Evolutionary conservation across 2,797 vertebrate genomes (phyloP), one percentile per base, ranked within the genome.

Genomic region (Sparidentex hasta): DNA sequence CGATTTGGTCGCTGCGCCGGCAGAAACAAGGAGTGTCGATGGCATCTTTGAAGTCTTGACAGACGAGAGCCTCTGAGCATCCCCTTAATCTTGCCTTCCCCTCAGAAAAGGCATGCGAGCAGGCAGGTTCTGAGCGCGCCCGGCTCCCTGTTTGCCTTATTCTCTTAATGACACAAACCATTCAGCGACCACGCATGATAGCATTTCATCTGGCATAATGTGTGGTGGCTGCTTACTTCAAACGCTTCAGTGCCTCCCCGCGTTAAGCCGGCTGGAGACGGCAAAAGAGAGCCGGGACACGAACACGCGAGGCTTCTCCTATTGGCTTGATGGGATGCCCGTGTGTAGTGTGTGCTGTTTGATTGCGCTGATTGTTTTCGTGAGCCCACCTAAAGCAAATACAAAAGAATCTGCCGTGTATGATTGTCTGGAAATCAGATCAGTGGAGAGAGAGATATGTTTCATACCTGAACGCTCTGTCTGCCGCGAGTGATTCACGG

Each of bases 131-230:
- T 88, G 86, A 89, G 88, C 77, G 67, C 67, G 72, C 92, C 71
- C 81, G 50, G 85, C 78, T 91, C 87, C 88, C 93, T 90, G 93
- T 95, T 95, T 93, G 93, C 94, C 93, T 94, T 89, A 90, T 91
- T 94, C 93, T 93, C 93, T 92, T 95, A 95, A 95, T 95, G 95
- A 96, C 94, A 95, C 93, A 93, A 96, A 95, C 92, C 93, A 94
- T 95, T 95, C 95, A 93, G 93, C 86, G 88, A 74, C 91, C 91
- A 90, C 82, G 90, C 91, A 77, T 93, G 94, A 95, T 91, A 92
- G 92, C 93, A 95, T 95, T 95, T 95, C 95, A 95, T 95, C 94
- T 95, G 87, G 83, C 80, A 79, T 95, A 95, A 95, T 94, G 89
- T 88, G 89, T 58, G 88, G 82, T 87, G 93, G 92, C 93, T 94